Conservation (phyloP, 2,888 invertebrate genomes). For the Syrista parreyssii region DNA sequence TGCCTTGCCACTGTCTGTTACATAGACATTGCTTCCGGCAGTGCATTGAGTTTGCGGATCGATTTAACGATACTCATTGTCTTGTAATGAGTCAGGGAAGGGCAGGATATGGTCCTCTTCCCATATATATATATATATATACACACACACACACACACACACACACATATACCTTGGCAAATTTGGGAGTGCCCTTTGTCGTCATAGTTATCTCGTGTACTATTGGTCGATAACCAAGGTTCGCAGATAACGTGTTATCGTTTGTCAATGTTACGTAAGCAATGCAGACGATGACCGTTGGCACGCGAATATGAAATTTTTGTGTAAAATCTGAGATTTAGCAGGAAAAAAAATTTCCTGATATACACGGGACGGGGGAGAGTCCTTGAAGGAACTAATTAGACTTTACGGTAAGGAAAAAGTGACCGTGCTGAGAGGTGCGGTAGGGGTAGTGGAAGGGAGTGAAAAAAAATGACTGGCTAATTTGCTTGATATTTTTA, state of each 20-base stretch:
- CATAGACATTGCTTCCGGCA: neutral
- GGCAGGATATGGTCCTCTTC: constrained; percentile 51
- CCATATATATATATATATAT: neutral
- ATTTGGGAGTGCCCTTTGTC: neutral
- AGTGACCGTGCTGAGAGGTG: neutral
- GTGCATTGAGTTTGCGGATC: constrained; percentile 33
- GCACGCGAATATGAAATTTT: neutral
- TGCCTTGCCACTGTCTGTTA: constrained; percentile 22
- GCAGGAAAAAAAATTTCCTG: neutral
- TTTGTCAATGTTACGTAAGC: neutral
- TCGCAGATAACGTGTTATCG: neutral
- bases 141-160: no score
- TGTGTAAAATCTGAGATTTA: neutral
- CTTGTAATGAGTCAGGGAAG: constrained; percentile 62
- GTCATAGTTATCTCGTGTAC: neutral
- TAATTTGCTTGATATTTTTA: constrained; percentile 24
- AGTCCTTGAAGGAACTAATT: neutral
- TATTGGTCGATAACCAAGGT: neutral
- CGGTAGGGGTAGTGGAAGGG: neutral
- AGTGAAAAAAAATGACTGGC: neutral
- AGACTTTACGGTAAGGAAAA: neutral
- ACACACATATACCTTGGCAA: neutral
- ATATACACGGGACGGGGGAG: neutral
- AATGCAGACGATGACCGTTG: neutral
- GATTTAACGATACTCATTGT: constrained; percentile 61